Evolutionary conservation across 2,888 invertebrate genomes (phyloP).

Genomic region (Girardia tigrina): DNA sequence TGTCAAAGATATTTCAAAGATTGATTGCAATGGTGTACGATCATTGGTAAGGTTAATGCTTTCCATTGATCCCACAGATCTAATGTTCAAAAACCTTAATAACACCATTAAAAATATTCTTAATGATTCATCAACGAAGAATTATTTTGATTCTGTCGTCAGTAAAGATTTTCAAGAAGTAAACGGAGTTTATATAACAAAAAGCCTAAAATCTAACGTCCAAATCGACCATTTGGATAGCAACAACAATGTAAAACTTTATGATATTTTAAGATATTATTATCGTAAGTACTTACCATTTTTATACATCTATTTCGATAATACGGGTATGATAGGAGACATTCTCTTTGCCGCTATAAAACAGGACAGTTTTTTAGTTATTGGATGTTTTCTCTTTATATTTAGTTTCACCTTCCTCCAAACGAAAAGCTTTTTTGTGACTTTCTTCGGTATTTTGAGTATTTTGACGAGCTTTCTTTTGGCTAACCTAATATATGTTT

Average conservation of each 20-base stretch:
- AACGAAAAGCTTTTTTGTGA: constrained; percentile 41
- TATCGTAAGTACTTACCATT: neutral
- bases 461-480: constrained; percentile 40
- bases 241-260: no score
- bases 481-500: constrained; percentile 39
- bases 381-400: constrained; percentile 40
- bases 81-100: neutral
- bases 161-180: neutral
- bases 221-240: neutral
- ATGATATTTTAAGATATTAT: no score
- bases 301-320: neutral
- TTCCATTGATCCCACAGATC: no score
- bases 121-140: neutral
- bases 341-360: constrained; percentile 39
- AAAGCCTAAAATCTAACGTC: neutral
- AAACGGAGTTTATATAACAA: neutral
- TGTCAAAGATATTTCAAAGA: no score
- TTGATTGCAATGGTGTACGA: no score
- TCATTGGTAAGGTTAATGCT: no score
- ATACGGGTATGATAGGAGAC: constrained; percentile 37
- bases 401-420: constrained; percentile 40
- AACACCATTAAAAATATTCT: neutral
- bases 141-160: neutral
- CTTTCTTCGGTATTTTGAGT: constrained; percentile 39
- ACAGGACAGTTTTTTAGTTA: constrained; percentile 39